Evolutionary conservation across 1,140 invertebrate genomes (phyloP), one percentile per base, ranked within the genome.

Genomic region (Pseudobourletiella spinata): DNA sequence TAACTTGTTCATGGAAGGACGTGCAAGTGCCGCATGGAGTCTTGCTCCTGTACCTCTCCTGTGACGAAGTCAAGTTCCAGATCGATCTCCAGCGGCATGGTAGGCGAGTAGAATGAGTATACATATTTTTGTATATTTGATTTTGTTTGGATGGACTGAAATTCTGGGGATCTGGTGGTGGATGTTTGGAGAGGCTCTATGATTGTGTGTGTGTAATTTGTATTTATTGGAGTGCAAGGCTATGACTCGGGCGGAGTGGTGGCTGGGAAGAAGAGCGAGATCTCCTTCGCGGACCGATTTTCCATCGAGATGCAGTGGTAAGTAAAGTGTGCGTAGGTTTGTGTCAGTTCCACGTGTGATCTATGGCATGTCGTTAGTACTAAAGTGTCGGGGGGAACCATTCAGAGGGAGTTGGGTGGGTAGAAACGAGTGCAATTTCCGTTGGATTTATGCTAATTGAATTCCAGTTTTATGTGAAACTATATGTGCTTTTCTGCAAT

Each of bases 1-100:
- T 97, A 65, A 87, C 91, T 32, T 95, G 91, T 67, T 89, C 88
- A 65, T 94, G 94, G 74, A 94, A 94, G 77, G 93, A 97, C 76
- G 79, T 98, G 61, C 91, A 91, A 24, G 24, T 6, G 22, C 82
- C 86, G 2, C 92, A 90, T 74, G 92, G 92, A 51, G 92, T 89
- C 32, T 79, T 97, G 60, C 78, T 98, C 25, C 79, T 98, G 39
- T 98, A 97, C 76, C 83, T 97, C 66, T 97, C 94, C 22, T 91
- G 92, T 24, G 93, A 97, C 74, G 28, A 28, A 8, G 43, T 62
- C 35, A 57, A 26, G 29, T 32, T 4, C 35, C 43, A 56, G 18
- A 35, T 51, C 3, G 32, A 51, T n/a, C 4, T 44, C 11, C 52
- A 32, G 24, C 14, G 24, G 6, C 25, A 55, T n/a, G 29, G 29